Percentiles rank a stretch among this genome's conserved stretches.
phyloP scores from a whole-genome alignment of 2,888 invertebrate species.

The Erynnis tages region DNA sequence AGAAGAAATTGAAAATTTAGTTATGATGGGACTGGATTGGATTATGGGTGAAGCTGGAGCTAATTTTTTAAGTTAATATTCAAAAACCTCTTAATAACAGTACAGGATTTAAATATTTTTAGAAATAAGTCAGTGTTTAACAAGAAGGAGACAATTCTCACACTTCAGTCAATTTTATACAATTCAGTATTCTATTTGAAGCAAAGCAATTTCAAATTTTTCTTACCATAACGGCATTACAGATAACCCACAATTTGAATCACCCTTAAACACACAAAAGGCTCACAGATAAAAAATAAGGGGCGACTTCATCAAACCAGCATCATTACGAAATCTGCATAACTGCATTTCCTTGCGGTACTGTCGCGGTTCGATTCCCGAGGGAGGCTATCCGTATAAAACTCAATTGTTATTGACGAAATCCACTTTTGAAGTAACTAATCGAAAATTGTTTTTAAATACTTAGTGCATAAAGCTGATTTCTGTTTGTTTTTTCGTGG shows the following conservation, averaged over 20 bases:
- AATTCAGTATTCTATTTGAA: no score
- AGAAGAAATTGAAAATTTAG: no score
- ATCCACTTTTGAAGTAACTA: constrained; percentile 13
- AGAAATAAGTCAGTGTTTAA: no score
- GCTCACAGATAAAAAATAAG: constrained; percentile 19
- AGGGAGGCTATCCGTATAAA: constrained; percentile 40
- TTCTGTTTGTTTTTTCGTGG: constrained; percentile 24
- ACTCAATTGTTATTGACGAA: constrained; percentile 32
- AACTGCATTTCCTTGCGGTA: constrained; percentile 64
- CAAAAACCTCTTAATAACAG: no score
- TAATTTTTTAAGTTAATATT: no score
- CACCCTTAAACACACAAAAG: constrained; percentile 20
- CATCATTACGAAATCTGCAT: constrained; percentile 71
- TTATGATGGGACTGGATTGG: no score
- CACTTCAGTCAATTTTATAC: no score
- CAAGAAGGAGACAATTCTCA: no score
- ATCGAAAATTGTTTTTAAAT: constrained; percentile 18
- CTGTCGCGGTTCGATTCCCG: constrained; percentile 58
- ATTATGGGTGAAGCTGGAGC: no score
- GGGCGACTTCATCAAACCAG: constrained; percentile 48
- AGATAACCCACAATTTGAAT: constrained; percentile 18
- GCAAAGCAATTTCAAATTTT: neutral
- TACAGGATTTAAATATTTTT: no score
- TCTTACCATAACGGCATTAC: constrained; percentile 5
- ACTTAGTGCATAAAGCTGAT: constrained; percentile 11